phyloP scores from a whole-genome alignment of 2,797 vertebrate genomes.

The Acestrorhynchus altus region DNA sequence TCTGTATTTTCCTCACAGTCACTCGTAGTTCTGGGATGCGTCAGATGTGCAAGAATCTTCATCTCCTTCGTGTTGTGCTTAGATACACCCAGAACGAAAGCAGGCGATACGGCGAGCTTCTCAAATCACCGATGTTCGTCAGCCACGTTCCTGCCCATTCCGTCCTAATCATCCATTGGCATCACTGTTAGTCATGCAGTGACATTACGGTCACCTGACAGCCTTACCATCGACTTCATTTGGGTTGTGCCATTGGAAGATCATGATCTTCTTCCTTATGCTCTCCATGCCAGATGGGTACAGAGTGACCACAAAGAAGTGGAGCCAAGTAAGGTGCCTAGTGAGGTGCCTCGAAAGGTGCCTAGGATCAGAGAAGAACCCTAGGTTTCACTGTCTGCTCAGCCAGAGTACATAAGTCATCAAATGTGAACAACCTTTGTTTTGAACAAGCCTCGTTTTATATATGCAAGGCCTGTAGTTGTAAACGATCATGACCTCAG shows the following conservation, averaged over 20 bases:
- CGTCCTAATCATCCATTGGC: constrained; percentile 65
- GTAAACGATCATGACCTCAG: constrained; percentile 53
- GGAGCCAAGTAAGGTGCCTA: constrained; percentile 13
- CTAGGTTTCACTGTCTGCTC: constrained; percentile 21
- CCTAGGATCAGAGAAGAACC: constrained; percentile 36
- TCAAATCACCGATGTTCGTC: constrained; percentile 21
- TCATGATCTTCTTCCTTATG: constrained; percentile 11
- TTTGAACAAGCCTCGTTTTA: constrained; percentile 27
- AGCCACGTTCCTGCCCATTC: constrained; percentile 58
- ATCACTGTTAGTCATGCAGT: constrained; percentile 60
- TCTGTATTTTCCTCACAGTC: constrained; percentile 67
- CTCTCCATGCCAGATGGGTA: constrained; percentile 2
- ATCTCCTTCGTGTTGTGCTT: constrained; percentile 60
- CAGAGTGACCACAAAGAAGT: constrained; percentile 24
- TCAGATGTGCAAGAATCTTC: constrained; percentile 54
- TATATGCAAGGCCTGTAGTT: constrained; percentile 45
- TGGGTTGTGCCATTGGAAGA: constrained; percentile 29
- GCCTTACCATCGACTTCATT: constrained; percentile 57
- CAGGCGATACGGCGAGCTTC: constrained; percentile 10
- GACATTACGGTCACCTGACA: constrained; percentile 53
- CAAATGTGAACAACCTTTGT: constrained; percentile 41
- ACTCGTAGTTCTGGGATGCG: constrained; percentile 62
- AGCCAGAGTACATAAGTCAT: constrained; percentile 34
- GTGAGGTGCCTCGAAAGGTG: constrained; percentile 42
- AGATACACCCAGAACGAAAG: constrained; percentile 50